phyloP scores from a whole-genome alignment of 2,888 invertebrate genomes.

The Perithous albicinctus region DNA sequence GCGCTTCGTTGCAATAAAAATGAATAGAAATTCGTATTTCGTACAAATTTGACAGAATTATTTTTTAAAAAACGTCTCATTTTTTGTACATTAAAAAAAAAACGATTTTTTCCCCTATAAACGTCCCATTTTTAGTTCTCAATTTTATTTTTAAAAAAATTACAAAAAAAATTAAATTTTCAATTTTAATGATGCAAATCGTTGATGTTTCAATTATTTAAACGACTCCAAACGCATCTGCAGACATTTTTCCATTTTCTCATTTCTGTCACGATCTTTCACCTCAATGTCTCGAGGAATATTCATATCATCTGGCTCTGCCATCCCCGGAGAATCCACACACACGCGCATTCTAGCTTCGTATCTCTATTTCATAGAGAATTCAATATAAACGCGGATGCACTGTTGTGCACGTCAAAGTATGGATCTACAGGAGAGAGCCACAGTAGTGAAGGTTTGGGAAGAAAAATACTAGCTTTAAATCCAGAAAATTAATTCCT shows the following conservation, averaged over 20 bases:
- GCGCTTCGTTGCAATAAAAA: too few relatives aligned
- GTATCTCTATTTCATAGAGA: slow-evolving; percentile 25
- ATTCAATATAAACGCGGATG: slow-evolving; percentile 50
- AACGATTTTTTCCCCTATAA: too few relatives aligned
- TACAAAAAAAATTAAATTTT: too few relatives aligned
- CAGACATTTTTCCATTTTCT: not conserved
- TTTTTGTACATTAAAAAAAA: too few relatives aligned
- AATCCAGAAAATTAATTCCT: too few relatives aligned
- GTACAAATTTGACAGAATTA: too few relatives aligned
- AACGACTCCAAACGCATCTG: not conserved
- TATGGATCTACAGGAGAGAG: not conserved
- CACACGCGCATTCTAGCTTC: slow-evolving; percentile 12
- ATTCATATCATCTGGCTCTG: slow-evolving; percentile 3
- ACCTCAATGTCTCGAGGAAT: slow-evolving; percentile 30
- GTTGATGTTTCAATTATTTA: not conserved
- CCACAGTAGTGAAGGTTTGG: not conserved
- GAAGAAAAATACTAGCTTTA: not conserved
- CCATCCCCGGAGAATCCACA: not conserved
- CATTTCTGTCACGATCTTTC: not conserved
- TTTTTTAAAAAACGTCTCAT: too few relatives aligned
- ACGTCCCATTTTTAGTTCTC: too few relatives aligned
- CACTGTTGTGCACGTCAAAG: not conserved
- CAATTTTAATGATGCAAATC: not conserved
- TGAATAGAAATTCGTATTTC: too few relatives aligned
- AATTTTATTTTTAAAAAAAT: too few relatives aligned